Conservation (phyloP, 2,888 invertebrate genomes). For the Leptinotarsa juncta region DNA sequence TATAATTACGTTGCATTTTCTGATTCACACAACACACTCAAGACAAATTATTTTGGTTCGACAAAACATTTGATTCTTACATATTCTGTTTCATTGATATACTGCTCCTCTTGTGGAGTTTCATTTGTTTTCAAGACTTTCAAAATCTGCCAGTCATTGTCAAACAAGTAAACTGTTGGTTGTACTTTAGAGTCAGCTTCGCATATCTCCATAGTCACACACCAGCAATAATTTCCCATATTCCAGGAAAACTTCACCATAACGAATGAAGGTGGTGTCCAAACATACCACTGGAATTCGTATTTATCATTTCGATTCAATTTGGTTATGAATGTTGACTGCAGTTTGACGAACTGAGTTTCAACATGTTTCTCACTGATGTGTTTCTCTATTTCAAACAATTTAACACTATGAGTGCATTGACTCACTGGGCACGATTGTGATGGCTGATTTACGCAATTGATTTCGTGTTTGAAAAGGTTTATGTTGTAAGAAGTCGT, state of each 20-base stretch:
- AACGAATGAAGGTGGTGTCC: neutral
- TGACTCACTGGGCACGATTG: neutral
- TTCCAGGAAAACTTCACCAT: neutral
- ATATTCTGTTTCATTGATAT: neutral
- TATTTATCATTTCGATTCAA: neutral
- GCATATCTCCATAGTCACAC: neutral
- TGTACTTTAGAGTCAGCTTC: neutral
- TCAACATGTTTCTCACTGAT: neutral
- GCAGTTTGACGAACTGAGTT: neutral
- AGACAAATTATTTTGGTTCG: no score
- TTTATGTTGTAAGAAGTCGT: neutral
- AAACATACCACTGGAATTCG: neutral
- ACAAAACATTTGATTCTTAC: conserved; percentile 3
- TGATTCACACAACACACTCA: no score
- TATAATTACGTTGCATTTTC: no score
- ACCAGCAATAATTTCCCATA: neutral
- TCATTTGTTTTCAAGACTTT: neutral
- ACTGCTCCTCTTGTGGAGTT: neutral
- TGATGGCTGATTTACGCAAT: neutral
- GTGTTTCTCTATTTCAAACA: neutral
- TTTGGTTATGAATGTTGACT: neutral
- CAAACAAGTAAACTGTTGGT: neutral
- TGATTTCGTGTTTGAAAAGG: neutral
- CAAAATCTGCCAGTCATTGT: neutral
- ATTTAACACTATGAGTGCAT: neutral